Conservation (phyloP, 2,113 vertebrate species). For the Sturnus vulgaris region DNA sequence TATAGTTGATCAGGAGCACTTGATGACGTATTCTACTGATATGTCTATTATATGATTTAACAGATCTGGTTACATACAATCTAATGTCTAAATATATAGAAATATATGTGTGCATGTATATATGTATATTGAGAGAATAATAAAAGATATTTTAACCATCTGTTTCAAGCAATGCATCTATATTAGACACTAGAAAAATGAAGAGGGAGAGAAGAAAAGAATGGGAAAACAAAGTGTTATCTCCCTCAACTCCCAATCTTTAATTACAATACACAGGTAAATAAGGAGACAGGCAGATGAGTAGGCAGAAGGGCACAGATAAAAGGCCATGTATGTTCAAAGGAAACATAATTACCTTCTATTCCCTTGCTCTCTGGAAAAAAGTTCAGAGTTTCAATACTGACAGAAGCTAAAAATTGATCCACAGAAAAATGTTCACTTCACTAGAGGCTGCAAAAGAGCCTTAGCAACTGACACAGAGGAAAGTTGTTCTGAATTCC, state of each 20-base stretch:
- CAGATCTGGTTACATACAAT: neutral
- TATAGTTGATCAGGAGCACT: neutral
- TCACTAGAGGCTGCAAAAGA: constrained; percentile 63
- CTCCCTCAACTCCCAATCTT: neutral
- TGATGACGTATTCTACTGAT: neutral
- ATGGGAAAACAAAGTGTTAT: neutral
- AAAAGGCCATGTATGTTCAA: constrained; percentile 51
- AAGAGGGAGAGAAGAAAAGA: neutral
- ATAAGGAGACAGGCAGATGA: constrained; percentile 33
- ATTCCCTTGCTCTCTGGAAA: constrained; percentile 55
- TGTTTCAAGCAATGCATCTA: neutral
- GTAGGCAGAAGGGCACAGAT: constrained; percentile 50
- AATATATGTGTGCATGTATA: neutral
- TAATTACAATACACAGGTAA: constrained; percentile 52
- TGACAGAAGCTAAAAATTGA: constrained; percentile 65
- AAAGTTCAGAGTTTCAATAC: constrained; percentile 60
- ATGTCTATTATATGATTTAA: neutral
- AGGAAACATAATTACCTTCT: constrained; percentile 59
- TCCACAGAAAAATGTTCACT: constrained; percentile 61
- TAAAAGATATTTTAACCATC: neutral
- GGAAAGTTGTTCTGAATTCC: constrained; percentile 69
- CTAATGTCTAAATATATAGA: neutral
- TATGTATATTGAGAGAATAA: neutral
- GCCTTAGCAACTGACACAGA: constrained; percentile 54
- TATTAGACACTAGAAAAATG: neutral